Base-by-base conservation (phyloP, 2,888 invertebrate species). In the Noctua comes region DNA sequence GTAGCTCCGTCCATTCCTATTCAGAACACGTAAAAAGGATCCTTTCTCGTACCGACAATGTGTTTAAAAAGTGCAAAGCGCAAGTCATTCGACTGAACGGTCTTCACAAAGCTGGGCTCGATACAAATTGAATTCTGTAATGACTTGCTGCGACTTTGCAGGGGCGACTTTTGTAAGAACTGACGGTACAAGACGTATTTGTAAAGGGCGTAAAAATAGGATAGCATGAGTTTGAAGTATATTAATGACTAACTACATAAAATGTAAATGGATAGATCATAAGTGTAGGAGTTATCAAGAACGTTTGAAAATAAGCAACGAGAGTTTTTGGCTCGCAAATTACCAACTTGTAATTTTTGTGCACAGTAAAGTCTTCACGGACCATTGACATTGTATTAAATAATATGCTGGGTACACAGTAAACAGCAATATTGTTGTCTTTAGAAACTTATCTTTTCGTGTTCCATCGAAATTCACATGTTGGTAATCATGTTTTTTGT, bases 81-180 rank as follows among this genome's bases (percentile, higher is more conserved):
- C 88, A 81, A 81, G 81, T 88, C 88, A 89, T 88, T 82, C 70
- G n/a, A 66, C 68, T 62, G 75, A 89, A 77, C 77, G 78, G 69
- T 80, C 69, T 75, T 78, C 85, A 76, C 78, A 79, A 80, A 85
- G 70, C 80, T 84, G 74, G 64, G 71, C 71, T 76, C 88, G 80
- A 88, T 88, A 88, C 83, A 89, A 89, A 89, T 88, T 89, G 88
- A 88, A 89, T 89, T 82, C 86, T 72, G 83, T 88, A 89, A 88
- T 88, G 88, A 88, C 88, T 82, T 68, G 65, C 68, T 57, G 73
- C 62, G 62, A 71, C 59, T 81, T 71, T 65, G 82, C 73, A 48
- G 31, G 69, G 65, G 71, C 59, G 62, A 75, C 69, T 83, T 64
- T 77, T 83, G 84, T 78, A 68, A 65, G 76, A 27, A 75, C 66